phyloP scores from a whole-genome alignment of 2,113 vertebrate genomes.

The Nymphicus hollandicus region DNA sequence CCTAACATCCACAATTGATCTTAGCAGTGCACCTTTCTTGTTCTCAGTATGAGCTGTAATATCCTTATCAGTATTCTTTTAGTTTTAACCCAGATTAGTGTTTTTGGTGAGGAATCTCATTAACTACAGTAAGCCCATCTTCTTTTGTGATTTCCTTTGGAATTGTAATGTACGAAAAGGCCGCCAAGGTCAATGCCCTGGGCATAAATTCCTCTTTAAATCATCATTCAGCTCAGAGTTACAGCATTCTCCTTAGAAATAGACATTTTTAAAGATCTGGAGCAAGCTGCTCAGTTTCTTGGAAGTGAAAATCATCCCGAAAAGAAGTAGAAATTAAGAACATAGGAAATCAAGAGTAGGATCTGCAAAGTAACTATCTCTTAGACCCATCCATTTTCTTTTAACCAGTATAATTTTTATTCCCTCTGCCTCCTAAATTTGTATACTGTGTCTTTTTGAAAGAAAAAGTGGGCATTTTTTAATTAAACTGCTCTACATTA shows the following conservation, averaged over 20 bases:
- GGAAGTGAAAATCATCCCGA: not conserved
- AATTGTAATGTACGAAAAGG: conserved; percentile 76
- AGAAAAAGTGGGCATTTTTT: not conserved
- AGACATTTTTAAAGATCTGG: conserved; percentile 32
- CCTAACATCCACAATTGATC: conserved; percentile 81
- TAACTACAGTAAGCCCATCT: conserved; percentile 76
- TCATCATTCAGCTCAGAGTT: conserved; percentile 70
- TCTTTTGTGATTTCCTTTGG: conserved; percentile 82
- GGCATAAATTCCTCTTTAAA: conserved; percentile 77
- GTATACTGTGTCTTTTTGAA: not conserved
- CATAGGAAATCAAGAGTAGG: not conserved
- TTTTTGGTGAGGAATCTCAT: conserved; percentile 81
- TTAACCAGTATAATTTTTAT: not conserved
- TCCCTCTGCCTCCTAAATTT: not conserved
- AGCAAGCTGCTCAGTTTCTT: conserved; percentile 10
- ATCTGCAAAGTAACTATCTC: not conserved
- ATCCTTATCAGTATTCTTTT: conserved; percentile 86
- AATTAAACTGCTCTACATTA: not conserved
- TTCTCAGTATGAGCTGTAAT: conserved; percentile 79
- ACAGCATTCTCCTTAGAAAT: conserved; percentile 22
- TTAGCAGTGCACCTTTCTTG: conserved; percentile 75
- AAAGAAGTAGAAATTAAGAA: not conserved
- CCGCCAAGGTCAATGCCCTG: conserved; percentile 78
- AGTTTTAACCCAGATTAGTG: conserved; percentile 84
- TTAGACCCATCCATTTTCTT: not conserved